Percentiles rank a stretch among this genome's conserved stretches.
These are phyloP conservation scores for Apogon hyalosoma DNA, from an alignment of 2,797 vertebrate genomes.

Conservation along the genomic window DNA sequence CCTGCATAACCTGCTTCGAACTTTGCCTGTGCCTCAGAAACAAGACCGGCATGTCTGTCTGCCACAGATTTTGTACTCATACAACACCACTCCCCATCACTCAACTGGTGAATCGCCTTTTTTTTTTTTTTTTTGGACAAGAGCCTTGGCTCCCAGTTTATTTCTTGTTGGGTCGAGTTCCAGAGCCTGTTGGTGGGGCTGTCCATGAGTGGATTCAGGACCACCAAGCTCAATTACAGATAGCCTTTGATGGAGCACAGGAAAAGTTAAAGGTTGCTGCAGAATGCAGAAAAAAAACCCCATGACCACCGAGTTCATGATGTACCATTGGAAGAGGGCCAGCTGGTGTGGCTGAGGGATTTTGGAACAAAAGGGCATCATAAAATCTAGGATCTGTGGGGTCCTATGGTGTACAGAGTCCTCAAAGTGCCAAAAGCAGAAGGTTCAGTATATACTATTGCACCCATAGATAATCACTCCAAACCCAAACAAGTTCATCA, in stretches of 20 bases:
- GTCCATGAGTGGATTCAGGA: not conserved
- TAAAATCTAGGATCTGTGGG: too few relatives aligned
- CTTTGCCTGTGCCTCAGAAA: not conserved
- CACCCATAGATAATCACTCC: too few relatives aligned
- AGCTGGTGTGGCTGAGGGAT: not conserved
- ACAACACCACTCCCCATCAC: conserved; percentile 12
- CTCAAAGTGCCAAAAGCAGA: not conserved
- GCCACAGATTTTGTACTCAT: not conserved
- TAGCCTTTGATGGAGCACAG: not conserved
- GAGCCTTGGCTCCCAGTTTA: too few relatives aligned
- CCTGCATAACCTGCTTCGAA: not conserved
- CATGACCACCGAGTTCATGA: not conserved
- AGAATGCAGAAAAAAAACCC: too few relatives aligned
- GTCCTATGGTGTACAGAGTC: not conserved
- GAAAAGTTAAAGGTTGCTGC: not conserved
- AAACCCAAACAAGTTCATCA: too few relatives aligned
- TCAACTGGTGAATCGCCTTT: too few relatives aligned
- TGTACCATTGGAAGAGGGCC: not conserved
- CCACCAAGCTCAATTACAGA: not conserved
- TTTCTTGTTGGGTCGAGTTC: not conserved
- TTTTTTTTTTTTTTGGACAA: too few relatives aligned
- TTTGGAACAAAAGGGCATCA: not conserved
- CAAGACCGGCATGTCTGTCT: not conserved
- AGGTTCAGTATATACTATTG: too few relatives aligned
- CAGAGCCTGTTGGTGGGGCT: not conserved